Evolutionary conservation across 2,797 vertebrate species (phyloP).

Genomic region (Cirrhinus mrigala): DNA sequence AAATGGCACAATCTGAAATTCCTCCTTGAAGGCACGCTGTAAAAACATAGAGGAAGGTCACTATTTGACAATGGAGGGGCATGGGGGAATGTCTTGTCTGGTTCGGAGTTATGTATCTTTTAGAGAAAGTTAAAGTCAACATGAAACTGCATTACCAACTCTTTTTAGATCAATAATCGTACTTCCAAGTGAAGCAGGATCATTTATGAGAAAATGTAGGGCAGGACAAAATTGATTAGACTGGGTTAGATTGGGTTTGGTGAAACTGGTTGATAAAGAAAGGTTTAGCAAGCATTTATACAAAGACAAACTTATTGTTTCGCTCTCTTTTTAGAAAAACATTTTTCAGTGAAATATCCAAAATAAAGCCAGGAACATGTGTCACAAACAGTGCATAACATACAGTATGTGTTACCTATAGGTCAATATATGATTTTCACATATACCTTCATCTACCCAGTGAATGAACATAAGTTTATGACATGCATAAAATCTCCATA

Average conservation of each 20-base stretch:
- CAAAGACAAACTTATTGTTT: not conserved
- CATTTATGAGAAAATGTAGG: not conserved
- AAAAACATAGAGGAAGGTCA: constrained; percentile 34
- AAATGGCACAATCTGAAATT: constrained; percentile 80
- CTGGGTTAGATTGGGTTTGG: not conserved
- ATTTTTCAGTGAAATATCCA: not conserved
- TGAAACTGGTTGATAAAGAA: not conserved
- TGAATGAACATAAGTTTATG: too few relatives aligned
- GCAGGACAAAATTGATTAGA: not conserved
- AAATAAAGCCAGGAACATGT: not conserved
- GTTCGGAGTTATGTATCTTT: not conserved
- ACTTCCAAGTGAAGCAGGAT: not conserved
- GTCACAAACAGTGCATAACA: not conserved
- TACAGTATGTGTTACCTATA: too few relatives aligned
- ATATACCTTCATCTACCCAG: too few relatives aligned
- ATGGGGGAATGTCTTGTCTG: not conserved
- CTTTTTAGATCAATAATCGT: not conserved
- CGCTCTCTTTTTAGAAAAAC: too few relatives aligned
- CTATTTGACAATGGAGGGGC: constrained; percentile 12
- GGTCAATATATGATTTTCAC: too few relatives aligned
- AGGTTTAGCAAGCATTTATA: not conserved
- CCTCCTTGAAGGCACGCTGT: constrained; percentile 71
- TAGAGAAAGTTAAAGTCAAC: not conserved
- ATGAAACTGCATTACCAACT: not conserved
- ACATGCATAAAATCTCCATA: too few relatives aligned